Evolutionary conservation across 2,797 vertebrate species (phyloP).

Genomic region (Neostethus bicornis): DNA sequence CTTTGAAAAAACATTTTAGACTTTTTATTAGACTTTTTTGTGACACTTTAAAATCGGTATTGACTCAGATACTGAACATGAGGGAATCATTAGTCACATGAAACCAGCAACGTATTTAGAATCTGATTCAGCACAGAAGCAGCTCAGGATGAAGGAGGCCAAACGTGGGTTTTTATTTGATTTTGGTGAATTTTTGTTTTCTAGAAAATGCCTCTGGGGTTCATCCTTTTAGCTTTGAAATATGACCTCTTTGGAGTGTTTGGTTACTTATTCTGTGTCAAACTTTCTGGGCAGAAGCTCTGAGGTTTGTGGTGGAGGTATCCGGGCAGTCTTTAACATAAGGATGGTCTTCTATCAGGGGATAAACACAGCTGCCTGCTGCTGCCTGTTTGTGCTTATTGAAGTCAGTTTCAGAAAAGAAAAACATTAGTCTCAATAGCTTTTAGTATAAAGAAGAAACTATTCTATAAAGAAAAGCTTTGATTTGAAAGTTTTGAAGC

Average conservation of each 20-base stretch:
- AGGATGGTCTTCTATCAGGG: slow-evolving; percentile 47
- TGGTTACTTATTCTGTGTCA: slow-evolving; percentile 41
- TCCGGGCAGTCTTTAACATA: slow-evolving; percentile 26
- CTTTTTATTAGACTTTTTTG: slow-evolving; percentile 12
- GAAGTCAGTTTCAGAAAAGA: slow-evolving; percentile 57
- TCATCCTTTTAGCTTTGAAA: slow-evolving; percentile 60
- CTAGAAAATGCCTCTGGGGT: slow-evolving; percentile 18
- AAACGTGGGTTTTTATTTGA: slow-evolving; percentile 20
- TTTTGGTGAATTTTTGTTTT: slow-evolving; percentile 33
- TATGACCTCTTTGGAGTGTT: slow-evolving; percentile 54
- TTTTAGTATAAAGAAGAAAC: neutral
- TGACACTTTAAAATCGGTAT: neutral
- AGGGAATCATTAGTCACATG: slow-evolving; percentile 16
- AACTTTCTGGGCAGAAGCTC: slow-evolving; percentile 45
- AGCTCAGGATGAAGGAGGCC: neutral
- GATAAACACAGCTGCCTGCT: slow-evolving; percentile 40
- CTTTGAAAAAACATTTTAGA: neutral
- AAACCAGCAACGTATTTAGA: slow-evolving; percentile 8
- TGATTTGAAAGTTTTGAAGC: too few species aligned
- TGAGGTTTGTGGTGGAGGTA: slow-evolving; percentile 29
- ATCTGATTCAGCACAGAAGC: slow-evolving; percentile 11
- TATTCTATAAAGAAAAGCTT: neutral
- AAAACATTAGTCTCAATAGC: slow-evolving; percentile 11
- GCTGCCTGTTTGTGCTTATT: slow-evolving; percentile 51
- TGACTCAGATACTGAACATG: slow-evolving; percentile 16